These are phyloP conservation scores for Calliopum simillimum DNA, from an alignment of 2,888 invertebrate species.

Conservation along the genomic window DNA sequence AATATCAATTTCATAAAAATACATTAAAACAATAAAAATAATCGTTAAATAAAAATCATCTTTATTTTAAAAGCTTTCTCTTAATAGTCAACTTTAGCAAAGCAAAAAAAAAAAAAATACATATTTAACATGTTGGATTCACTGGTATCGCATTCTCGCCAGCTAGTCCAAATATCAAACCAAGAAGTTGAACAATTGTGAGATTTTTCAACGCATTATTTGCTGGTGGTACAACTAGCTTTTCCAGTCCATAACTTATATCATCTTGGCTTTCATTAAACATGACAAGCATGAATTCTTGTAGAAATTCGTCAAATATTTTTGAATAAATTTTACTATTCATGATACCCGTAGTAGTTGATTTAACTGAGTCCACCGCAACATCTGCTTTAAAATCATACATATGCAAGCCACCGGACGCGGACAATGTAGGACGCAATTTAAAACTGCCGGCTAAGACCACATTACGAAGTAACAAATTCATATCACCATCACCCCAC, in stretches of 20 bases:
- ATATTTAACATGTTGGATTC: slow-evolving; percentile 50
- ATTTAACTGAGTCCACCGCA: slow-evolving; percentile 50
- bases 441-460: slow-evolving; percentile 55
- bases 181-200: slow-evolving; percentile 52
- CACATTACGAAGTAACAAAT: slow-evolving; percentile 51
- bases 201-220: slow-evolving; percentile 49
- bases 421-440: slow-evolving; percentile 49
- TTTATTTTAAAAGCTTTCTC: no score
- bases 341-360: slow-evolving; percentile 55
- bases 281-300: slow-evolving; percentile 52
- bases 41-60: no score
- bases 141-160: slow-evolving; percentile 49
- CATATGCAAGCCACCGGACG: slow-evolving; percentile 47
- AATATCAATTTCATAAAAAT: no score
- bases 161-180: slow-evolving; percentile 52
- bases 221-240: slow-evolving; percentile 49
- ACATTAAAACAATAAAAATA: no score
- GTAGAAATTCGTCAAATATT: slow-evolving; percentile 52
- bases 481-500: slow-evolving; percentile 53
- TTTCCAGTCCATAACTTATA: slow-evolving; percentile 50
- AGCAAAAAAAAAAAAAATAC: background rate
- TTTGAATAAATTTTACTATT: slow-evolving; percentile 46
- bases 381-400: slow-evolving; percentile 52
- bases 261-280: slow-evolving; percentile 54
- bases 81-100: no score